These are phyloP conservation scores for Pherbina coryleti DNA, from an alignment of 2,888 invertebrate species.

Conservation along the genomic window DNA sequence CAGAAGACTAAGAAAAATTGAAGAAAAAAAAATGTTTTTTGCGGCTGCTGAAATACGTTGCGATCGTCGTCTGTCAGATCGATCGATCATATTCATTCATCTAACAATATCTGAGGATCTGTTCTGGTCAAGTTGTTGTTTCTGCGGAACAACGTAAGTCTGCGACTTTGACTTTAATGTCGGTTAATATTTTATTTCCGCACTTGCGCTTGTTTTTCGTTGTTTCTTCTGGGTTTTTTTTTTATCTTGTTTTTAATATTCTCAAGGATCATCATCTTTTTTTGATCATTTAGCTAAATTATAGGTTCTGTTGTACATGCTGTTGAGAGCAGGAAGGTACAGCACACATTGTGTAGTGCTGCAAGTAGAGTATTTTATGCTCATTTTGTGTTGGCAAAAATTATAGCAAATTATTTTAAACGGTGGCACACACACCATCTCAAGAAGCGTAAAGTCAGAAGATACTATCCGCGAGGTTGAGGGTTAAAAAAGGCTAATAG, in stretches of 20 bases:
- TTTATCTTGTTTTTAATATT: background rate
- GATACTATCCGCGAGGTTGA: too few relatives aligned
- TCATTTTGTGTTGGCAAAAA: constrained; percentile 58
- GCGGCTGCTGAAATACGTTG: constrained; percentile 11
- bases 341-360: background rate
- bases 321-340: background rate
- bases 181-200: constrained; percentile 65
- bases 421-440: constrained; percentile 57
- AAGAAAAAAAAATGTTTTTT: background rate
- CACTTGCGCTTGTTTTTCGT: constrained; percentile 52
- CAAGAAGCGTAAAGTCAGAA: background rate
- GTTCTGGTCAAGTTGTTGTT: background rate
- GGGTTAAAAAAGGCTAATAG: too few relatives aligned
- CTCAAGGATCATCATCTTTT: constrained; percentile 31
- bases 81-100: constrained; percentile 14
- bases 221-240: background rate
- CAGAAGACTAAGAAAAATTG: background rate
- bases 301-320: constrained; percentile 54
- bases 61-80: background rate
- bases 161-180: constrained; percentile 32
- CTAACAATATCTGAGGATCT: constrained; percentile 4
- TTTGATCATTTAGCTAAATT: constrained; percentile 65
- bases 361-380: constrained; percentile 26
- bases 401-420: constrained; percentile 69
- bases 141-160: constrained; percentile 11